Evolutionary conservation across 2,113 vertebrate species (phyloP), one percentile per base, ranked within the genome.

Genomic region (Grus americana): DNA sequence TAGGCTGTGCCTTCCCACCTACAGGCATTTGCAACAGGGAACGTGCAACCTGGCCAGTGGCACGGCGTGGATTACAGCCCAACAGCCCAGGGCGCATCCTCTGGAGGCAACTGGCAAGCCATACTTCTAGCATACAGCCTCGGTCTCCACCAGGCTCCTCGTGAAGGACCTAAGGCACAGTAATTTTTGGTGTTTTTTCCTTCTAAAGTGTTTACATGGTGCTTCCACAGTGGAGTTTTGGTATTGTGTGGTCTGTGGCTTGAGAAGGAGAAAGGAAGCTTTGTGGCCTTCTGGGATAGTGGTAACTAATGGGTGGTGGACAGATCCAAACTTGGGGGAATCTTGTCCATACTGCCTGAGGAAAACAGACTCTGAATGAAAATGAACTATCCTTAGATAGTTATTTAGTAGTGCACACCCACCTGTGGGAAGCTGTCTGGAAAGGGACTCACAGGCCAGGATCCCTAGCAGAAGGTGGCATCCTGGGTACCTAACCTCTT

Each of bases 41-140:
- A 18, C 11, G 29, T 2, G 8, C 10, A 82, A 1, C 26, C 22
- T 52, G 38, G 57, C 23, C 80, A 42, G 40, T 46, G 63, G 49
- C 21, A 32, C 0, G 0, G 21, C 34, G n/a, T 13, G 30, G 23
- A 18, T 20, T 87, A 40, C 26, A 88, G 58, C 29, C n/a, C 4
- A 2, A 19, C 42, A 38, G 19, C 27, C 79, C 74, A 42, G 13
- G 27, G 13, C 10, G 42, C 23, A 0, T 66, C 38, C 55, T 63
- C 49, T 47, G 12, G 9, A 75, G n/a, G 40, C 8, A 75, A 54
- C 17, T 63, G 50, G n/a, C 29, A 85, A 67, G 52, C 27, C 52
- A 32, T 24, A 42, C 14, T 3, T n/a, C 12, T 26, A 50, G 10
- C 36, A 70, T 8, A 54, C 9, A 63, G 65, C 15, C 22, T 74